Evolutionary conservation across 2,113 vertebrate species (phyloP).

Genomic region (Nycticryphes semicollaris): DNA sequence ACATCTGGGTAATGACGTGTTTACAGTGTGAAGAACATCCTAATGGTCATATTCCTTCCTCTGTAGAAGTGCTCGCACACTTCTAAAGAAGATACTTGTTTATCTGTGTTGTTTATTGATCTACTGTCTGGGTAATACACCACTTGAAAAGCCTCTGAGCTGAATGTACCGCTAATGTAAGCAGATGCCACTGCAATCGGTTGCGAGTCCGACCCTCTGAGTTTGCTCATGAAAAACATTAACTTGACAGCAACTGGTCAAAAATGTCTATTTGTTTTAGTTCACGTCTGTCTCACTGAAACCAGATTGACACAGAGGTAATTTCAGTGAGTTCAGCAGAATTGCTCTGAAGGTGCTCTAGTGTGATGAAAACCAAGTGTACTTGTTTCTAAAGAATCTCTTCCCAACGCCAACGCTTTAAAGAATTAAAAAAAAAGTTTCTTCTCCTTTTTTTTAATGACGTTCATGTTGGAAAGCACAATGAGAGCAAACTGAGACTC

Average conservation of each 20-base stretch:
- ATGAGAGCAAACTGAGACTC: neutral
- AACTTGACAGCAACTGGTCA: neutral
- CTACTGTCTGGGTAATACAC: neutral
- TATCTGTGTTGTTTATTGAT: constrained; percentile 24
- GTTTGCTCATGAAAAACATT: neutral
- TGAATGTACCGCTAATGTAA: neutral
- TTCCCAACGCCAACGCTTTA: neutral
- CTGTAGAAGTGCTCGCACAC: neutral
- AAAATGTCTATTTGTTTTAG: neutral
- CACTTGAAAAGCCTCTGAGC: neutral
- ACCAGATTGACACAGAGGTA: neutral
- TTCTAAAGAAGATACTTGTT: neutral
- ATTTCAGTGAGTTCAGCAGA: neutral
- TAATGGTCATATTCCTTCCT: neutral
- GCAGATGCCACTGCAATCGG: neutral
- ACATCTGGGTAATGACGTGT: constrained; percentile 1
- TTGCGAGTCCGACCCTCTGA: neutral
- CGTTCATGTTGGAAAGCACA: neutral
- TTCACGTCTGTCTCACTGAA: neutral
- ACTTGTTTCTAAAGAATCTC: neutral
- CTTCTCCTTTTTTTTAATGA: neutral
- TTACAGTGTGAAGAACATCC: constrained; percentile 25
- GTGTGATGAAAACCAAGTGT: neutral
- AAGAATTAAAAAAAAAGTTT: neutral
- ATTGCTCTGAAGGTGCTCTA: neutral